Conservation (phyloP, 2,797 vertebrate species). For the Xenopus petersii region DNA sequence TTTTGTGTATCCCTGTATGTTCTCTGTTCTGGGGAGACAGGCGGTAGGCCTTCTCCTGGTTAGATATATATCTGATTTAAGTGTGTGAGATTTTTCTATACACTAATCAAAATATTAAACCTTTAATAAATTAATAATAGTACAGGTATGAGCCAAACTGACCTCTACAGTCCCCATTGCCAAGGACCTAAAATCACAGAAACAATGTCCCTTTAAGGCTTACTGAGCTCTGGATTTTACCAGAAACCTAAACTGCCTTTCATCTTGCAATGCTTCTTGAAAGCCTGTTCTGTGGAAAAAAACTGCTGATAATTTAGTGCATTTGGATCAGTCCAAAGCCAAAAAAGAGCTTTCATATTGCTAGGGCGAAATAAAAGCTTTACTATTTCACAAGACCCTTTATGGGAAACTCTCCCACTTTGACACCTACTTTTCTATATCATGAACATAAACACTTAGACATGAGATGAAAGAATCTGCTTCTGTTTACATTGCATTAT, state of each 20-base stretch:
- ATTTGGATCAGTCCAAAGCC: neutral
- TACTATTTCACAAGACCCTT: slow-evolving; percentile 10
- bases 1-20: too few relatives aligned
- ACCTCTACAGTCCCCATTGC: too few relatives aligned
- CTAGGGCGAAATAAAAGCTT: neutral
- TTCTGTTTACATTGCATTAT: slow-evolving; percentile 17
- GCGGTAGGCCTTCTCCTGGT: too few relatives aligned
- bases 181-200: too few relatives aligned
- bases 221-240: slow-evolving; percentile 2
- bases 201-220: neutral
- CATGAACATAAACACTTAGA: slow-evolving; percentile 18
- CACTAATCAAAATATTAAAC: too few relatives aligned
- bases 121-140: too few relatives aligned
- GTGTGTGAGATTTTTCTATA: too few relatives aligned
- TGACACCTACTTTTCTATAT: slow-evolving; percentile 26
- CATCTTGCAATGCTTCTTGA: slow-evolving; percentile 20
- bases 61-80: too few relatives aligned
- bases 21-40: too few relatives aligned
- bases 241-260: slow-evolving; percentile 13
- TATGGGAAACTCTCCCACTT: slow-evolving; percentile 7
- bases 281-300: slow-evolving; percentile 14
- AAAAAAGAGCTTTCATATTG: neutral
- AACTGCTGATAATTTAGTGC: slow-evolving; percentile 8
- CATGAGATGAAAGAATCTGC: slow-evolving; percentile 13
- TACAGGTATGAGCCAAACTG: too few relatives aligned